phyloP scores from a whole-genome alignment of 2,113 vertebrate species.

The Lichenostomus cassidix region DNA sequence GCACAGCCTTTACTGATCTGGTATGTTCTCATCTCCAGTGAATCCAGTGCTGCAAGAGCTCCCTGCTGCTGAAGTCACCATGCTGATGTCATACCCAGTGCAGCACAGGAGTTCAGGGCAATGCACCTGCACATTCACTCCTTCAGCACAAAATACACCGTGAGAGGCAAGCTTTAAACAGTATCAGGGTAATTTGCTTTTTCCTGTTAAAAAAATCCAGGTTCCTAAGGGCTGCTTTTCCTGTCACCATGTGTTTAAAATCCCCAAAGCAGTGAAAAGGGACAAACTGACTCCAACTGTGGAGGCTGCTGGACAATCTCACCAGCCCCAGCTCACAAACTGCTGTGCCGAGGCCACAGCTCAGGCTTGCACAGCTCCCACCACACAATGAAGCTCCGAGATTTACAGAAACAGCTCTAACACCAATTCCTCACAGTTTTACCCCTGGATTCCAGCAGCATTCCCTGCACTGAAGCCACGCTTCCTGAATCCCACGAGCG shows the following conservation, averaged over 20 bases:
- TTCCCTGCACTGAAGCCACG: not conserved
- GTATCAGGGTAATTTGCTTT: accelerated
- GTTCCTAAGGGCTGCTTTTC: not conserved
- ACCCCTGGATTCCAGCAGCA: not conserved
- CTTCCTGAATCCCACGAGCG: not conserved
- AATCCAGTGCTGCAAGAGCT: not conserved
- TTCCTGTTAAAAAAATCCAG: not conserved
- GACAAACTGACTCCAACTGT: accelerated
- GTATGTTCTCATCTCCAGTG: not conserved
- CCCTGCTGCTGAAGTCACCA: not conserved
- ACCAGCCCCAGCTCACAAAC: not conserved
- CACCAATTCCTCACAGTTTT: not conserved
- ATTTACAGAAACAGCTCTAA: not conserved
- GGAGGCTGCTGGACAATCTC: not conserved
- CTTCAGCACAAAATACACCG: not conserved
- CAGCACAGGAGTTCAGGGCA: not conserved
- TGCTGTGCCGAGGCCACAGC: not conserved
- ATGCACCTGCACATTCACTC: not conserved
- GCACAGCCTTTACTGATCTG: not conserved
- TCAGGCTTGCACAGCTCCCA: not conserved
- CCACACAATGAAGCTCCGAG: not conserved
- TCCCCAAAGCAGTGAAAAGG: not conserved
- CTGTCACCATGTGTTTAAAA: not conserved
- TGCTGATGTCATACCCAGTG: not conserved
- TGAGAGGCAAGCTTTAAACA: not conserved